phyloP scores from a whole-genome alignment of 2,888 invertebrate species.

The Phalera bucephala region DNA sequence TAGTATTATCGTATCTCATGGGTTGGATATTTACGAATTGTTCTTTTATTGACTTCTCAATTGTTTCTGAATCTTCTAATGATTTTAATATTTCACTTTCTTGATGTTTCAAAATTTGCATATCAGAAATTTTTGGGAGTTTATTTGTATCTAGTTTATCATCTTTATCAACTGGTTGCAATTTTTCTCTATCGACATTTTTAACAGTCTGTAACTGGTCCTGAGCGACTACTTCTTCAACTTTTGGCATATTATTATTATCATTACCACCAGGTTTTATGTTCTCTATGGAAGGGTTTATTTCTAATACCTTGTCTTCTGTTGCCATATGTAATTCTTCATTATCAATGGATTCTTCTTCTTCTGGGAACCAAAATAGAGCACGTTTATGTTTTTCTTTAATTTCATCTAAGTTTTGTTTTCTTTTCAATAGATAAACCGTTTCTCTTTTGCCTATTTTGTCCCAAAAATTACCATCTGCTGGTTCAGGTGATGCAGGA shows the following conservation, averaged over 20 bases:
- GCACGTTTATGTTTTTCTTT: slow-evolving; percentile 61
- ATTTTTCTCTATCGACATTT: not conserved
- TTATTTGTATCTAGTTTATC: not conserved
- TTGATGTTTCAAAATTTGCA: not conserved
- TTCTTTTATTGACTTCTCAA: too few species aligned
- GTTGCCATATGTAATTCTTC: slow-evolving; percentile 3
- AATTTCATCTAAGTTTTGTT: slow-evolving; percentile 71
- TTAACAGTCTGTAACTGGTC: not conserved
- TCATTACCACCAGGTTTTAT: not conserved
- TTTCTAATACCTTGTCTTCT: not conserved
- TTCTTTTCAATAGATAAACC: slow-evolving; percentile 83
- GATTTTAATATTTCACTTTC: too few species aligned
- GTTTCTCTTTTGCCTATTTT: slow-evolving; percentile 86
- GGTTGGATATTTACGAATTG: too few species aligned
- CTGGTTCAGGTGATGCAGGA: slow-evolving; percentile 61
- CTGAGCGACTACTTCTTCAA: not conserved
- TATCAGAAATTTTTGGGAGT: not conserved
- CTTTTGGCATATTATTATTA: not conserved
- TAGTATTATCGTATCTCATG: too few species aligned
- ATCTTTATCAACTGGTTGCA: not conserved
- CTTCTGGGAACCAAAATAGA: slow-evolving; percentile 67
- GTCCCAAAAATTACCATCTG: slow-evolving; percentile 85
- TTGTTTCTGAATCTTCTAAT: too few species aligned
- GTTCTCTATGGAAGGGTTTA: not conserved
- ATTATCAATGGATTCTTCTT: slow-evolving; percentile 26